phyloP scores from a whole-genome alignment of 2,797 vertebrate species.

The Echeneis naucrates region DNA sequence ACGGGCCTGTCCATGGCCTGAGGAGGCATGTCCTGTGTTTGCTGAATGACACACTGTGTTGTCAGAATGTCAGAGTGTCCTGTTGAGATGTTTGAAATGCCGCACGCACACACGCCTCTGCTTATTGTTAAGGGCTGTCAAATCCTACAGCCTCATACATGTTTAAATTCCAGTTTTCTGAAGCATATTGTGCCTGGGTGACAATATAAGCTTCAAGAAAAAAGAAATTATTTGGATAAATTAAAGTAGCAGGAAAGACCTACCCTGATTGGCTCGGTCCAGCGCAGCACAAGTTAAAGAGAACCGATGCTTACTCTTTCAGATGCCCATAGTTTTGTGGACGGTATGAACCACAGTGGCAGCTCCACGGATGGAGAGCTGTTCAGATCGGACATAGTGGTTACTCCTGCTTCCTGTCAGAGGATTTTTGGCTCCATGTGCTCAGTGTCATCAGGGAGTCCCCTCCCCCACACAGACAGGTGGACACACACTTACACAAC shows the following conservation, averaged over 20 bases:
- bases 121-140: not conserved
- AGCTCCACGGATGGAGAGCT: slow-evolving; percentile 84
- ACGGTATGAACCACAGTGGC: slow-evolving; percentile 79
- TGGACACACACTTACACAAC: slow-evolving; percentile 52
- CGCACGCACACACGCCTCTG: slow-evolving; percentile 4
- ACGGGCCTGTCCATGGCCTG: slow-evolving; percentile 57
- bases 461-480: slow-evolving; percentile 85
- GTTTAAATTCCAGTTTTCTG: too few relatives aligned
- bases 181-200: too few relatives aligned
- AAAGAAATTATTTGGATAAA: too few relatives aligned
- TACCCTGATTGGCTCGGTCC: too few relatives aligned
- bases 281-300: too few relatives aligned
- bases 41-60: slow-evolving; percentile 70
- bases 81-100: slow-evolving; percentile 46
- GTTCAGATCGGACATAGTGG: slow-evolving; percentile 79
- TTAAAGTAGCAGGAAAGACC: too few relatives aligned
- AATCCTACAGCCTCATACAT: not conserved
- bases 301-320: slow-evolving; percentile 39
- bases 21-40: slow-evolving; percentile 64
- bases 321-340: slow-evolving; percentile 88
- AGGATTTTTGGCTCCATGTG: slow-evolving; percentile 83
- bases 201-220: too few relatives aligned
- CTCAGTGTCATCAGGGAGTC: slow-evolving; percentile 79
- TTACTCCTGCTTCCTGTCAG: slow-evolving; percentile 81
- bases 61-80: slow-evolving; percentile 61